phyloP scores from a whole-genome alignment of 2,888 invertebrate species.

The Acleris laterana region DNA sequence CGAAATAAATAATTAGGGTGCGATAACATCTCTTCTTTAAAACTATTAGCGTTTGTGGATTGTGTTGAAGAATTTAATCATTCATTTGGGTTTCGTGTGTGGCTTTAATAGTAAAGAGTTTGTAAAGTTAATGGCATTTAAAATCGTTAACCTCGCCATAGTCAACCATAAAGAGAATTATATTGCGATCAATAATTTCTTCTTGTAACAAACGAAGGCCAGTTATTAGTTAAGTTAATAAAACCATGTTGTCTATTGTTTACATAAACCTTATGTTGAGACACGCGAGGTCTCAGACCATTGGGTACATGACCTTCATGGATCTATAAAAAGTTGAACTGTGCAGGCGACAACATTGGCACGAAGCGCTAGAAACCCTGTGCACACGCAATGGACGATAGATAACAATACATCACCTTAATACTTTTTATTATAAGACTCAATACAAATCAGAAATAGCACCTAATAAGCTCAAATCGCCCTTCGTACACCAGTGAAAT shows the following conservation, averaged over 20 bases:
- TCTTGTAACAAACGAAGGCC: constrained; percentile 13
- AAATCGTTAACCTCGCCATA: constrained; percentile 28
- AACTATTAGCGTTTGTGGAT: constrained; percentile 41
- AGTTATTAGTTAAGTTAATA: constrained; percentile 27
- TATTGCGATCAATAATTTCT: constrained; percentile 13
- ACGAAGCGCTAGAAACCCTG: constrained; percentile 64
- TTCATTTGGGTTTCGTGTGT: constrained; percentile 39
- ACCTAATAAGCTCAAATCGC: too few species aligned
- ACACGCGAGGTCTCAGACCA: constrained; percentile 71
- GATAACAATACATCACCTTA: constrained; percentile 48
- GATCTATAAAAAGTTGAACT: constrained; percentile 66
- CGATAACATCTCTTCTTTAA: constrained; percentile 43
- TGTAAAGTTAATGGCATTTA: constrained; percentile 30
- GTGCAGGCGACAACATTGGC: constrained; percentile 74
- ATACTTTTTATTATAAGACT: constrained; percentile 35
- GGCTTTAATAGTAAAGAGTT: constrained; percentile 27
- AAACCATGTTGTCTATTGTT: constrained; percentile 50
- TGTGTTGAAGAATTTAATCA: constrained; percentile 29
- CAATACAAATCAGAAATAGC: background rate
- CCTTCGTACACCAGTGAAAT: too few species aligned
- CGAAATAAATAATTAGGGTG: constrained; percentile 42
- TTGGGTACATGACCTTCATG: constrained; percentile 72
- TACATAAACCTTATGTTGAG: constrained; percentile 51
- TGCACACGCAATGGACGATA: constrained; percentile 78
- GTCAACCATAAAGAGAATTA: constrained; percentile 15